Conservation (phyloP, 2,113 vertebrate species). For the Nycticebus coucang region DNA sequence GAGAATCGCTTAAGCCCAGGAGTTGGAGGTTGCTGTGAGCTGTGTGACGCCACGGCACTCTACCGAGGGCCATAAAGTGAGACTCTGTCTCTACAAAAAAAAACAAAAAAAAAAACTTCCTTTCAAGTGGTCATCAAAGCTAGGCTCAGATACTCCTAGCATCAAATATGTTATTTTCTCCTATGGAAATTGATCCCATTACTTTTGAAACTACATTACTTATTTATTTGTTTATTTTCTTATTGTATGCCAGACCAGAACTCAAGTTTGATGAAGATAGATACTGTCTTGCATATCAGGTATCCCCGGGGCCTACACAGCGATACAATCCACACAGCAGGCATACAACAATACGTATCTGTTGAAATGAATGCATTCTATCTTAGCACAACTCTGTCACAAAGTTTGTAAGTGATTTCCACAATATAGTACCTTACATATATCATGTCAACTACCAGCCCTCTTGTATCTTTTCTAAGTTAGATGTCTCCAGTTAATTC, state of each 20-base stretch:
- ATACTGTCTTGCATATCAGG: not conserved
- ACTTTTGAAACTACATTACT: not conserved
- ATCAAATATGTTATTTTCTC: not conserved
- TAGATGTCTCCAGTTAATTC: slow-evolving; percentile 27
- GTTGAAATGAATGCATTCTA: not conserved
- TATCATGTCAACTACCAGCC: not conserved
- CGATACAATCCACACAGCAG: not conserved
- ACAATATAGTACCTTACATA: not conserved
- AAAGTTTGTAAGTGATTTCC: not conserved
- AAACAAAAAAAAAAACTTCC: too few species aligned
- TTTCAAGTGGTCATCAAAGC: not conserved
- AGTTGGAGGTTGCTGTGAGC: too few species aligned
- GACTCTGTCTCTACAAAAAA: too few species aligned
- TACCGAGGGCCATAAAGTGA: too few species aligned
- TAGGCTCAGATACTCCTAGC: not conserved
- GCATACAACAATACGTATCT: not conserved
- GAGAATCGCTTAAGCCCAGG: too few species aligned
- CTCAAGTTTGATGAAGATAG: not conserved
- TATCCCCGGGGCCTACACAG: not conserved
- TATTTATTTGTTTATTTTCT: slow-evolving; percentile 43
- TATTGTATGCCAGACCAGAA: not conserved
- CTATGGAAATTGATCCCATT: not conserved
- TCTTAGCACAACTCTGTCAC: not conserved
- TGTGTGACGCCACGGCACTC: too few species aligned
- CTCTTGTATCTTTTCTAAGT: not conserved